phyloP scores from a whole-genome alignment of 1,140 invertebrate genomes.

The Aphaenogaster rudis region DNA sequence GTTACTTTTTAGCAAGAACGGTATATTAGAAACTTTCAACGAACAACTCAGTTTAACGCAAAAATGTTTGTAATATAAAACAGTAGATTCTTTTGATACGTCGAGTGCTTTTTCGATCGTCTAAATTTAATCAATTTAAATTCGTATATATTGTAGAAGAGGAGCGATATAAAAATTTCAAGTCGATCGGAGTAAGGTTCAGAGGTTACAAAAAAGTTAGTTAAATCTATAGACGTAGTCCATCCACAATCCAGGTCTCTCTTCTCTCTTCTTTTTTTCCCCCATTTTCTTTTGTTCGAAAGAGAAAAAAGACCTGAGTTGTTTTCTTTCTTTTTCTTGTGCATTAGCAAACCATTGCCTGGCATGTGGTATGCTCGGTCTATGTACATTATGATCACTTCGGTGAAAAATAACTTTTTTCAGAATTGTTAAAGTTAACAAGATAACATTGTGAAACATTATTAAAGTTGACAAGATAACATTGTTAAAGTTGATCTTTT shows the following conservation, averaged over 20 bases:
- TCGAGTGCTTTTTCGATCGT: not conserved
- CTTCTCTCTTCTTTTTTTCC: no score
- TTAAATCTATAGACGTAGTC: no score
- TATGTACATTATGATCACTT: no score
- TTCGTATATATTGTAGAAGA: not conserved
- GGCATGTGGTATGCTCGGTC: no score
- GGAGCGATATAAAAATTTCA: not conserved
- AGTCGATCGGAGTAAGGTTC: not conserved
- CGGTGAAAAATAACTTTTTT: not conserved
- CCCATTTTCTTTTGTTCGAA: no score
- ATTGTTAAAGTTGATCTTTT: not conserved
- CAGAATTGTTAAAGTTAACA: not conserved
- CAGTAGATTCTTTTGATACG: not conserved
- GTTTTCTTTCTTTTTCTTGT: no score
- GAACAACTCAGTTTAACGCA: not conserved
- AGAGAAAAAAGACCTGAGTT: no score
- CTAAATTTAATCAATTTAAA: not conserved
- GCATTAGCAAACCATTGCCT: no score
- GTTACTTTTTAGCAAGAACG: not conserved
- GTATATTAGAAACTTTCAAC: not conserved
- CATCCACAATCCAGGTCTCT: no score
- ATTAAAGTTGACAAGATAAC: not conserved
- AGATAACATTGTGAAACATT: not conserved
- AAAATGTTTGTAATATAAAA: slow-evolving; percentile 1
- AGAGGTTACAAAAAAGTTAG: not conserved